These are phyloP conservation scores for Alcis repandata DNA, from an alignment of 2,888 invertebrate genomes.

Conservation along the genomic window DNA sequence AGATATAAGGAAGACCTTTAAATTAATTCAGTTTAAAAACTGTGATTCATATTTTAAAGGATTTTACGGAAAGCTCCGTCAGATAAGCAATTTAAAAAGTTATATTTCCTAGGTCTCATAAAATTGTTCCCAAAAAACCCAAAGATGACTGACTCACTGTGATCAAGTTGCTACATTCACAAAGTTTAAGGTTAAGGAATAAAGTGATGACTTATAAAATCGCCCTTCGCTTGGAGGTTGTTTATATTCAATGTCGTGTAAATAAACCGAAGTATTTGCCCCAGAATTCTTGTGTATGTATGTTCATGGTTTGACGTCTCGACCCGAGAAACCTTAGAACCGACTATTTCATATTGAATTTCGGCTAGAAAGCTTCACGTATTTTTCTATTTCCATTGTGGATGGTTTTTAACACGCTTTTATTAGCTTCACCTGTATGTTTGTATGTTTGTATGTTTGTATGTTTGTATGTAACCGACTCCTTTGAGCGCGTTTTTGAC, in stretches of 20 bases:
- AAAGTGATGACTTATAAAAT: slow-evolving; percentile 15
- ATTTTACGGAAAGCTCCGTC: too few species aligned
- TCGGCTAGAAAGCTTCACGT: slow-evolving; percentile 12
- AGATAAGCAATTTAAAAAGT: too few species aligned
- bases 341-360: neutral
- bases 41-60: too few species aligned
- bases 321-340: slow-evolving; percentile 29
- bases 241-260: slow-evolving; percentile 40
- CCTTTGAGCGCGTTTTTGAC: too few species aligned
- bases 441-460: too few species aligned
- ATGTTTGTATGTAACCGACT: too few species aligned
- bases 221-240: slow-evolving; percentile 37
- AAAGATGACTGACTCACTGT: neutral
- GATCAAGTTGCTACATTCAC: neutral
- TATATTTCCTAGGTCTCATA: neutral
- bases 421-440: too few species aligned
- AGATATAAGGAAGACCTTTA: too few species aligned
- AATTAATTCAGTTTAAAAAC: too few species aligned
- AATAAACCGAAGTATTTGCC: slow-evolving; percentile 36
- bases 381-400: slow-evolving; percentile 1
- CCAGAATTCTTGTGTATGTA: slow-evolving; percentile 1
- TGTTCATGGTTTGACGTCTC: neutral
- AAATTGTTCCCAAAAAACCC: neutral
- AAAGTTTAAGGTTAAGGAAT: neutral
- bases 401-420: too few species aligned